These are phyloP conservation scores for Drosophila busckii DNA, from an alignment of 1,140 invertebrate genomes.

Conservation along the genomic window DNA sequence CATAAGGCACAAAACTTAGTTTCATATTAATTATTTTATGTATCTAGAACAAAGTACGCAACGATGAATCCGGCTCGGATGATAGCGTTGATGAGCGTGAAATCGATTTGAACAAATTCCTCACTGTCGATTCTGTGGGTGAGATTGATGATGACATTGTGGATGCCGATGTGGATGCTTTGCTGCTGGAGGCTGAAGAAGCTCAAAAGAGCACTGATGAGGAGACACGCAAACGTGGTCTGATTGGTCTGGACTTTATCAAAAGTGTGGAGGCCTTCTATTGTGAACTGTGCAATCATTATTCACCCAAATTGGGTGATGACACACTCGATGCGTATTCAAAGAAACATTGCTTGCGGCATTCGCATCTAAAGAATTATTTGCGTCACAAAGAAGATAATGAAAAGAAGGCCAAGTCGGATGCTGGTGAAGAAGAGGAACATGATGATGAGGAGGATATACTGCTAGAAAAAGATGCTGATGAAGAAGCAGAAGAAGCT, in stretches of 20 bases:
- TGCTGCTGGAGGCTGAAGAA: conserved; percentile 57
- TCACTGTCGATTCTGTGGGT: conserved; percentile 91
- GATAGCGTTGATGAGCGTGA: conserved; percentile 85
- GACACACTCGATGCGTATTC: conserved; percentile 81
- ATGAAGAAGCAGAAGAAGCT: conserved; percentile 22
- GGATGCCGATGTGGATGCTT: conserved; percentile 64
- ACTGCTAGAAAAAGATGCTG: conserved; percentile 29
- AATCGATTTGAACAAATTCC: conserved; percentile 89
- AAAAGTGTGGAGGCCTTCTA: conserved; percentile 86
- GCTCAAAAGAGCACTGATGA: conserved; percentile 83
- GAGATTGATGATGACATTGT: conserved; percentile 85
- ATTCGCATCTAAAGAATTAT: conserved; percentile 85
- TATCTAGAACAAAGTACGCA: conserved; percentile 81
- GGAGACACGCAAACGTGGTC: conserved; percentile 84
- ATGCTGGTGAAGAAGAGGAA: conserved; percentile 43
- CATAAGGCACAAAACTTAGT: neutral
- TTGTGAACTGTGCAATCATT: conserved; percentile 87
- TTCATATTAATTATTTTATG: neutral
- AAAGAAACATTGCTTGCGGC: conserved; percentile 85
- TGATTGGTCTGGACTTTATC: conserved; percentile 87
- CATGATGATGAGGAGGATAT: conserved; percentile 29
- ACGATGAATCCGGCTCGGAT: conserved; percentile 78
- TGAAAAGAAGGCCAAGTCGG: conserved; percentile 79
- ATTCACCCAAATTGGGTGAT: conserved; percentile 83
- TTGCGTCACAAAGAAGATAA: conserved; percentile 86